phyloP scores from a whole-genome alignment of 2,888 invertebrate species.

The Philopedon plagiatum region DNA sequence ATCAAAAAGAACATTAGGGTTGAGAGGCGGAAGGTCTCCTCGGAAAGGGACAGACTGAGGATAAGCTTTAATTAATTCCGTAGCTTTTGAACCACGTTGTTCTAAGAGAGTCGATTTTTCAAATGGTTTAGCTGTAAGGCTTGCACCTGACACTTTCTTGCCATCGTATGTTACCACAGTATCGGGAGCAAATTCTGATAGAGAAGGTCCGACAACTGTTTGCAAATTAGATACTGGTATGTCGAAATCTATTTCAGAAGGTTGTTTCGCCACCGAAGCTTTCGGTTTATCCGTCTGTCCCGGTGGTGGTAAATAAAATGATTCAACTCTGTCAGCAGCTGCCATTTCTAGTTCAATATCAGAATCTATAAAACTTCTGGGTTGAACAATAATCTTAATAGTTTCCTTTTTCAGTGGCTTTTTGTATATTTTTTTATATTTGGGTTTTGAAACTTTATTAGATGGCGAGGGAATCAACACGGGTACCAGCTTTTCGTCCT shows the following conservation, averaged over 20 bases:
- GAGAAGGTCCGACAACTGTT: conserved; percentile 42
- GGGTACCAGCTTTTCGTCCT: conserved; percentile 81
- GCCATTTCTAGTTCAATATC: conserved; percentile 73
- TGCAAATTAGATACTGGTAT: background rate
- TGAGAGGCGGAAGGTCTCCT: conserved; percentile 80
- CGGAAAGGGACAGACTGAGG: conserved; percentile 84
- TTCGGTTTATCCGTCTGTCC: conserved; percentile 67
- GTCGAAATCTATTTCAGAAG: conserved; percentile 69
- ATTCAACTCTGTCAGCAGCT: conserved; percentile 80
- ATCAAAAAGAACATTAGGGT: conserved; percentile 68
- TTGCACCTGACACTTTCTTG: conserved; percentile 79
- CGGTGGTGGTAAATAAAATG: conserved; percentile 82
- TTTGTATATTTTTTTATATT: background rate
- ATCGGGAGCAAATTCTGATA: conserved; percentile 66
- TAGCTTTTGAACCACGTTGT: conserved; percentile 70
- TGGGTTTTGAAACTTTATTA: conserved; percentile 69
- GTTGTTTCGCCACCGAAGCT: conserved; percentile 54
- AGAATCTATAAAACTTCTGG: conserved; percentile 54
- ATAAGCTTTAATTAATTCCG: conserved; percentile 74
- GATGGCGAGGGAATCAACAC: conserved; percentile 86
- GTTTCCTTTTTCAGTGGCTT: background rate
- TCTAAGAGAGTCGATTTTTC: conserved; percentile 58
- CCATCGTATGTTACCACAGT: conserved; percentile 84
- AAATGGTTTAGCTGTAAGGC: conserved; percentile 69
- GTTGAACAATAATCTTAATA: conserved; percentile 30